Evolutionary conservation across 2,797 vertebrate species (phyloP).

Genomic region (Sebastes alutus): DNA sequence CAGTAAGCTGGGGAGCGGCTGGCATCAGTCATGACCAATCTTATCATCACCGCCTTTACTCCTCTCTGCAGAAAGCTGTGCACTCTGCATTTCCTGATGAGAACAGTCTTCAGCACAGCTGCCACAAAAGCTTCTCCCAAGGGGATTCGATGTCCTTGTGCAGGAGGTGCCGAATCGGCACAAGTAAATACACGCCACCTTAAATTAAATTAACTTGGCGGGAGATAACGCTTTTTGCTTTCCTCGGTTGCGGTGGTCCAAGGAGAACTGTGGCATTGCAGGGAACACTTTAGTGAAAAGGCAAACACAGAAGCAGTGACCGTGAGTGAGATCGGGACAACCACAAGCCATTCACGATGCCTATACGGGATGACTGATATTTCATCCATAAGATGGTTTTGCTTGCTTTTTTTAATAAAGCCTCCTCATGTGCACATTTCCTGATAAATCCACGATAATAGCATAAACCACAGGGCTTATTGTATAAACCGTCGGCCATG

Average conservation of each 20-base stretch:
- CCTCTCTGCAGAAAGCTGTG: slow-evolving; percentile 48
- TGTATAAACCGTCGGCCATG: not conserved
- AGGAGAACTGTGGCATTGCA: slow-evolving; percentile 2
- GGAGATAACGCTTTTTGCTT: slow-evolving; percentile 49
- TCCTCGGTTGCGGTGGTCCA: slow-evolving; percentile 1
- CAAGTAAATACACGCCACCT: slow-evolving; percentile 48
- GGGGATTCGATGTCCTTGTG: slow-evolving; percentile 44
- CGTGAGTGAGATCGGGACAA: not conserved
- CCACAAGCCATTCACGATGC: not conserved
- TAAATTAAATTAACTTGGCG: slow-evolving; percentile 53
- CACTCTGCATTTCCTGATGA: slow-evolving; percentile 53
- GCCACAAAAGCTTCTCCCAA: slow-evolving; percentile 50
- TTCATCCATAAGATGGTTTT: not conserved
- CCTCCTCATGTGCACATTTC: not conserved
- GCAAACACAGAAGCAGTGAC: not conserved
- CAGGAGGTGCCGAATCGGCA: slow-evolving; percentile 46
- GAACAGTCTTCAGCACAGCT: slow-evolving; percentile 36
- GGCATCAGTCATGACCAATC: slow-evolving; percentile 55
- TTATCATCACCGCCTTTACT: slow-evolving; percentile 43
- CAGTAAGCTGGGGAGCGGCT: slow-evolving; percentile 27
- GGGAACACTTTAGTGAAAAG: slow-evolving; percentile 15
- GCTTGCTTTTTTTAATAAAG: not conserved
- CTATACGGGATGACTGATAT: not conserved
- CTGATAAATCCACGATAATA: not conserved
- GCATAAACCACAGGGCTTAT: not conserved